Percentiles rank a stretch among this genome's conserved stretches.
Conservation (phyloP, 1,140 invertebrate genomes). For the Drosophila pandora region DNA sequence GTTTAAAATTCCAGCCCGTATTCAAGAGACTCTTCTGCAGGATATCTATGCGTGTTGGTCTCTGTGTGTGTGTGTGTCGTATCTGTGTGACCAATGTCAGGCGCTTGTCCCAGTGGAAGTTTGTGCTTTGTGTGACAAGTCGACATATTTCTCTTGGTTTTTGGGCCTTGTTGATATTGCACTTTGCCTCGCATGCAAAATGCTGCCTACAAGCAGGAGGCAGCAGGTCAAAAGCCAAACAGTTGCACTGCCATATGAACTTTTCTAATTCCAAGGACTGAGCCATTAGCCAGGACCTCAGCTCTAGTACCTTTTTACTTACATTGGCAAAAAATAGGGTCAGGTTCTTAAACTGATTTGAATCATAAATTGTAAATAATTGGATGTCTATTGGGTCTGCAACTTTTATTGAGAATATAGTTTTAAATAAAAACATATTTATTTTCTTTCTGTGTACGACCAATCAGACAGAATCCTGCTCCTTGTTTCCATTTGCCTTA, state of each 20-base stretch:
- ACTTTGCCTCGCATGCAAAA: conserved; percentile 78
- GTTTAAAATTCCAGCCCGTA: conserved; percentile 40
- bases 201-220: conserved; percentile 41
- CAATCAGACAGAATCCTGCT: conserved; percentile 14
- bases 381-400: no score
- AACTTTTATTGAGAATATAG: no score
- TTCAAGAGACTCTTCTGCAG: conserved; percentile 10
- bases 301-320: not conserved
- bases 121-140: conserved; percentile 68
- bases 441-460: conserved; percentile 1
- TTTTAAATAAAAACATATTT: not conserved
- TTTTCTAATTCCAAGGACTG: conserved; percentile 64
- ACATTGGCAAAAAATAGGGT: not conserved
- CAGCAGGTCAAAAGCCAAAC: conserved; percentile 70
- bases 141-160: conserved; percentile 59
- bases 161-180: conserved; percentile 72
- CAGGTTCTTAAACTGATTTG: no score
- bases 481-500: conserved; percentile 55
- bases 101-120: conserved; percentile 57
- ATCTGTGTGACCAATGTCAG: conserved; percentile 42
- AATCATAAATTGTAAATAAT: no score
- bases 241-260: conserved; percentile 75
- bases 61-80: conserved; percentile 4
- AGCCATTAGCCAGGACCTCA: not conserved
- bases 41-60: conserved; percentile 1